These are phyloP conservation scores for Harpalus rubripes DNA, from an alignment of 2,888 invertebrate species.

Conservation along the genomic window DNA sequence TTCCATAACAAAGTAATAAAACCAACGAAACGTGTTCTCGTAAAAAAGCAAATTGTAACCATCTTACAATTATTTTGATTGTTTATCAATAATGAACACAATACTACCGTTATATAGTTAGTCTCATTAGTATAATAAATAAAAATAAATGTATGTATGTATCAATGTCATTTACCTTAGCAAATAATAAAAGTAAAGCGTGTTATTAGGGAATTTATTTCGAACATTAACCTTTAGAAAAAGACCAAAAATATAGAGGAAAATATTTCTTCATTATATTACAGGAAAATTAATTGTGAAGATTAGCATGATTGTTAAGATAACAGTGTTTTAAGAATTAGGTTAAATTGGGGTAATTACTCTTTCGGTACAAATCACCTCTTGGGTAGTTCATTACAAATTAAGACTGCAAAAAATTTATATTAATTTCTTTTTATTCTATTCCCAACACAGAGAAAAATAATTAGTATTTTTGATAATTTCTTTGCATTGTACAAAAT, in stretches of 20 bases:
- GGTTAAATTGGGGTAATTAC: constrained; percentile 41
- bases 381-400: constrained; percentile 3
- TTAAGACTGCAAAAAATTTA: not conserved
- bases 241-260: not conserved
- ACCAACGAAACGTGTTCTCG: not conserved
- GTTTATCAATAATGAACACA: not conserved
- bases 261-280: constrained; percentile 4
- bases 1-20: not conserved
- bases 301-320: constrained; percentile 35
- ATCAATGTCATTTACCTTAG: not conserved
- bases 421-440: constrained; percentile 6
- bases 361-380: constrained; percentile 22
- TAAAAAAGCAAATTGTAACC: not conserved
- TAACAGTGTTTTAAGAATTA: constrained; percentile 49
- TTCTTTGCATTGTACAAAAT: no score
- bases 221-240: not conserved
- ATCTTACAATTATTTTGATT: not conserved
- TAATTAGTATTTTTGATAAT: no score
- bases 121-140: not conserved
- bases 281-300: constrained; percentile 33
- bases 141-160: not conserved
- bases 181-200: not conserved
- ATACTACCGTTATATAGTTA: not conserved
- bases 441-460: not conserved
- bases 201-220: not conserved